phyloP scores from a whole-genome alignment of 2,888 invertebrate genomes.

The Stenchaetothrips biformis region DNA sequence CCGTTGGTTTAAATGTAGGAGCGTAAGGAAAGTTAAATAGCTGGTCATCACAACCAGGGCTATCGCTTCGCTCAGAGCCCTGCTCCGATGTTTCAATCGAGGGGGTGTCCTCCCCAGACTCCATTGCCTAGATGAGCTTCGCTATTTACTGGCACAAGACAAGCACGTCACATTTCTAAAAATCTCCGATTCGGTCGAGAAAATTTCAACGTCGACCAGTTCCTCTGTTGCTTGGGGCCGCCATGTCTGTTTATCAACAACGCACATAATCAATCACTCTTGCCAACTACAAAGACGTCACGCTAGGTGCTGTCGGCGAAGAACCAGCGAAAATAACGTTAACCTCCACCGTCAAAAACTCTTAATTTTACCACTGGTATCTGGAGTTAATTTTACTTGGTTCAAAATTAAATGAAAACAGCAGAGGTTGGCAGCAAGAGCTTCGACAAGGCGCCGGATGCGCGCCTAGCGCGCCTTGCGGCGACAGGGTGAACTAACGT shows the following conservation, averaged over 20 bases:
- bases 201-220: neutral
- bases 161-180: conserved; percentile 19
- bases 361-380: too few relatives aligned
- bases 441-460: too few relatives aligned
- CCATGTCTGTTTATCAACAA: conserved; percentile 23
- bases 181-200: neutral
- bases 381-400: too few relatives aligned
- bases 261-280: neutral
- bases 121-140: neutral
- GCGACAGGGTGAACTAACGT: too few relatives aligned
- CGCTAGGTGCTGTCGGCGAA: too few relatives aligned
- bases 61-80: neutral
- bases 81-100: neutral
- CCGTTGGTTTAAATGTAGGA: neutral
- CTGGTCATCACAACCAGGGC: conserved; percentile 18
- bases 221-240: conserved; percentile 14
- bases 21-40: conserved; percentile 5
- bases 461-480: too few relatives aligned
- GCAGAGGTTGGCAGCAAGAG: too few relatives aligned
- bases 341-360: too few relatives aligned
- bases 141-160: neutral
- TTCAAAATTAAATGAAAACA: too few relatives aligned
- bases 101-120: conserved; percentile 9
- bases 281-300: neutral
- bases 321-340: too few relatives aligned